A percentile compares a stretch with the other conserved stretches of the same genome.
These are phyloP conservation scores for Fragum fragum DNA, from an alignment of 2,888 invertebrate species.

Conservation along the genomic window DNA sequence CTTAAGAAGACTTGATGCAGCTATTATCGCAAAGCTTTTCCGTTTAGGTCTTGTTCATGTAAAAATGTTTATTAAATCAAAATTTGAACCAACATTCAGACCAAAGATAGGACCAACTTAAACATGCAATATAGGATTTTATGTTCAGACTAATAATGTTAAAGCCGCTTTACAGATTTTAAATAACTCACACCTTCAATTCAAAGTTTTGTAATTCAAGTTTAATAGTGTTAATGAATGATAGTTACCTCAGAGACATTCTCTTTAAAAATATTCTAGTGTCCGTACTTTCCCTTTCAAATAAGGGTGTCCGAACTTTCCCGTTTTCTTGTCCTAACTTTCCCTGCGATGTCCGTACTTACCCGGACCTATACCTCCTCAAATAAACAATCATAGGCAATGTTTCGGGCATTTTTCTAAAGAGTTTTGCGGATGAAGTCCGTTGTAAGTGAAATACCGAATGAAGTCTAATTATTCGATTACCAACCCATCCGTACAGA, in stretches of 20 bases:
- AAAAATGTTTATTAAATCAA: neutral
- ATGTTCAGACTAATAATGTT: neutral
- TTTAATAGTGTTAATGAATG: neutral
- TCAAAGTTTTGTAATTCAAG: constrained; percentile 2
- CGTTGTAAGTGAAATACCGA: neutral
- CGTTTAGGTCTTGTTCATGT: neutral
- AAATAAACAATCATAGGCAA: too few species aligned
- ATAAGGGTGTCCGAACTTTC: constrained; percentile 10
- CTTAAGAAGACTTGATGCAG: constrained; percentile 5
- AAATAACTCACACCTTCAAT: constrained; percentile 5
- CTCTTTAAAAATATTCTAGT: neutral
- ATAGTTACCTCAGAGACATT: neutral
- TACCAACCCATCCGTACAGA: neutral
- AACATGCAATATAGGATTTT: too few species aligned
- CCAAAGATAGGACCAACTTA: too few species aligned
- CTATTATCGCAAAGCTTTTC: constrained; percentile 9
- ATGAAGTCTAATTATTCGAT: neutral
- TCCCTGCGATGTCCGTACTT: too few species aligned
- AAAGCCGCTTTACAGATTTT: constrained; percentile 1
- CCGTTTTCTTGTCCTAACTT: neutral
- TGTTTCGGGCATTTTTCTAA: neutral
- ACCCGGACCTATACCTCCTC: too few species aligned
- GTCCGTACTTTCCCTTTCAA: constrained; percentile 6
- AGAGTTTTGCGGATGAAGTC: neutral
- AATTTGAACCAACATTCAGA: constrained; percentile 13